Evolutionary conservation across 2,113 vertebrate genomes (phyloP).

Genomic region (Mus spicilegus): DNA sequence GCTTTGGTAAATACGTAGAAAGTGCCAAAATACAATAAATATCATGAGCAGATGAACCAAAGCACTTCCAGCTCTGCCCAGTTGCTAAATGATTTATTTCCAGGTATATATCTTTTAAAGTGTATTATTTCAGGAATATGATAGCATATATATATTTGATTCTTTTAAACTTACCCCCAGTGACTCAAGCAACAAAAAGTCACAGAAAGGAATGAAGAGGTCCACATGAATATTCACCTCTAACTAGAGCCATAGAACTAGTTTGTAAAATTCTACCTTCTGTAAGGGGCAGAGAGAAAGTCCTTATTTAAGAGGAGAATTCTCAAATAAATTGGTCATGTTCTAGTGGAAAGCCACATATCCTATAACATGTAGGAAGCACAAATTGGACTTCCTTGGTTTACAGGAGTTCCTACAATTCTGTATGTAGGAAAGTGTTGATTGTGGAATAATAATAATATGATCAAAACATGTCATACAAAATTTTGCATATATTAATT

Average conservation of each 20-base stretch:
- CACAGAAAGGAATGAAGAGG: neutral
- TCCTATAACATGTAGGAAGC: neutral
- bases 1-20: slow-evolving; percentile 76
- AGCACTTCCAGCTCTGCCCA: slow-evolving; percentile 75
- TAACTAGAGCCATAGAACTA: neutral
- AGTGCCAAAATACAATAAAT: slow-evolving; percentile 73
- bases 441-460: neutral
- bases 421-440: neutral
- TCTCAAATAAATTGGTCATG: neutral
- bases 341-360: neutral
- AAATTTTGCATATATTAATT: neutral
- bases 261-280: neutral
- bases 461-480: neutral
- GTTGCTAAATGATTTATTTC: slow-evolving; percentile 79
- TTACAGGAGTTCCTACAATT: neutral
- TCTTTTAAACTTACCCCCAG: neutral
- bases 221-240: neutral
- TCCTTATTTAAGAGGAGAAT: neutral
- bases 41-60: slow-evolving; percentile 83
- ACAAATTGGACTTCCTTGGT: neutral
- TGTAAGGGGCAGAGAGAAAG: neutral
- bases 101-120: slow-evolving; percentile 61
- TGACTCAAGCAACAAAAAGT: neutral
- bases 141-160: slow-evolving; percentile 45
- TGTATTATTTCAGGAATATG: slow-evolving; percentile 27